Evolutionary conservation across 2,113 vertebrate genomes (phyloP).

Genomic region (Sporophila hypoxantha): DNA sequence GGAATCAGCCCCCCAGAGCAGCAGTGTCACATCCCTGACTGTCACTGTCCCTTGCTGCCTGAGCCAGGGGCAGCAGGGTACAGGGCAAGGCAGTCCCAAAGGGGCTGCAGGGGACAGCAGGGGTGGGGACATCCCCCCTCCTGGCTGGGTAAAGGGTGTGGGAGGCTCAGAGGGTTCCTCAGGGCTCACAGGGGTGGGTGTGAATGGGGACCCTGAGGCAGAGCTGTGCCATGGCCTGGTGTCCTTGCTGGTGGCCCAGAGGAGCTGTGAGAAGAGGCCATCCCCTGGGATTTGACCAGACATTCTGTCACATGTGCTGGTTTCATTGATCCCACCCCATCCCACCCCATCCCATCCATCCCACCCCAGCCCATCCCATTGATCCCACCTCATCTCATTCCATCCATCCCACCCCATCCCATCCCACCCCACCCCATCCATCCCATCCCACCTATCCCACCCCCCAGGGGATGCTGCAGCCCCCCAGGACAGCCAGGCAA

Average conservation of each 20-base stretch:
- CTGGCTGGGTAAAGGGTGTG: accelerated
- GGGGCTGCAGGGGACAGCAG: not conserved
- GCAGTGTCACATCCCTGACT: not conserved
- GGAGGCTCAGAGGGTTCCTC: not conserved
- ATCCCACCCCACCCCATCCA: too few species aligned
- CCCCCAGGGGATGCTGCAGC: not conserved
- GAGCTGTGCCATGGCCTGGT: accelerated
- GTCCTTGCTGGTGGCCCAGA: not conserved
- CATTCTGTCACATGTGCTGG: not conserved
- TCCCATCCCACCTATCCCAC: too few species aligned
- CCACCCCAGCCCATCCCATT: too few species aligned
- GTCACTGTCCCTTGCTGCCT: not conserved
- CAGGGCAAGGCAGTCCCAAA: not conserved
- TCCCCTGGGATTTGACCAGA: not conserved
- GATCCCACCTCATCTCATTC: too few species aligned
- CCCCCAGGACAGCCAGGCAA: not conserved
- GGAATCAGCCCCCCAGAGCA: not conserved
- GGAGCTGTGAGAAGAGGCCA: not conserved
- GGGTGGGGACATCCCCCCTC: not conserved
- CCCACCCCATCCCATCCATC: too few species aligned
- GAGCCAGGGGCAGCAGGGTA: not conserved
- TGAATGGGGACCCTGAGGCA: not conserved
- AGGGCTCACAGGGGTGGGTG: too few species aligned
- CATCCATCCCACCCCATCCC: too few species aligned
- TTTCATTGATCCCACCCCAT: not conserved